Conservation (phyloP, 2,113 vertebrate species). For the Pituophis catenifer region DNA sequence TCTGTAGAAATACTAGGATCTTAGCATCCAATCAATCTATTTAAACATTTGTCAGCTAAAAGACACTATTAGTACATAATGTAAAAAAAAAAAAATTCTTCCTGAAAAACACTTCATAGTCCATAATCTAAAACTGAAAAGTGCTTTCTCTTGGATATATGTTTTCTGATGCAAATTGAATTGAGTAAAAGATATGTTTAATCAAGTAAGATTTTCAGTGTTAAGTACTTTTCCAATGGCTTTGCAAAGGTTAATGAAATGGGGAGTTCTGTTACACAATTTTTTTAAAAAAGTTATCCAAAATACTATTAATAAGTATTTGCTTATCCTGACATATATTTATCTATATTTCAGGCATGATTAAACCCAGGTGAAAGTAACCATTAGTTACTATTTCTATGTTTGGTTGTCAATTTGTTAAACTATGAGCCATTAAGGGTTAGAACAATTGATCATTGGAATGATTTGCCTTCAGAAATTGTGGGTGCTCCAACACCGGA, state of each 20-base stretch:
- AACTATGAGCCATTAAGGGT: too few relatives aligned
- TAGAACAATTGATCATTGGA: too few relatives aligned
- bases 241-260: neutral
- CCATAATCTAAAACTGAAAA: neutral
- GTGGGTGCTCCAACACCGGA: too few relatives aligned
- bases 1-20: neutral
- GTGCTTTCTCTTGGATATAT: neutral
- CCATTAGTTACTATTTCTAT: neutral
- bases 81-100: neutral
- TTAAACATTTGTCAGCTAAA: neutral
- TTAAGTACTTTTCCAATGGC: accelerated
- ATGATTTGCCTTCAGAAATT: too few relatives aligned
- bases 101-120: neutral
- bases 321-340: neutral
- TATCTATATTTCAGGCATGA: neutral
- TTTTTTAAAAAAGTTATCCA: neutral
- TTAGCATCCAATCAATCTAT: neutral
- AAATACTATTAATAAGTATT: neutral
- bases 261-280: neutral
- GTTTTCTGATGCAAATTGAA: neutral
- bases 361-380: neutral
- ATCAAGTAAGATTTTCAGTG: neutral
- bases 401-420: neutral
- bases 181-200: neutral
- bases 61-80: neutral